phyloP scores from a whole-genome alignment of 2,113 vertebrate species.

The Pelodiscus sinensis region DNA sequence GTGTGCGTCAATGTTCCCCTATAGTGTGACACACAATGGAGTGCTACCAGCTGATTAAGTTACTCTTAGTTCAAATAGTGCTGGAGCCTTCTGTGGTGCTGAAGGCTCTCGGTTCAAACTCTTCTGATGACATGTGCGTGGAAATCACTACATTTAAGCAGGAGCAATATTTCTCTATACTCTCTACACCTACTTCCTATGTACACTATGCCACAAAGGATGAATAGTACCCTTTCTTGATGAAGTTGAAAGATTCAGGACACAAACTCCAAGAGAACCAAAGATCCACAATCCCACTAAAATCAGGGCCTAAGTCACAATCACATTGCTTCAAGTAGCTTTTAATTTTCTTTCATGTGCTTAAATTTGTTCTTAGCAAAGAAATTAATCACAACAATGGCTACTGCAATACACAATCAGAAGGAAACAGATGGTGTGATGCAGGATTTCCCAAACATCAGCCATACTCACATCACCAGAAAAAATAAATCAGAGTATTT shows the following conservation, averaged over 20 bases:
- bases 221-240: background rate
- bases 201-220: background rate
- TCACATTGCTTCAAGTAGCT: constrained; percentile 15
- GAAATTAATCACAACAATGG: constrained; percentile 69
- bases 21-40: background rate
- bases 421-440: constrained; percentile 74
- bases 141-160: background rate
- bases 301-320: constrained; percentile 51
- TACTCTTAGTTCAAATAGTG: rapidly evolving
- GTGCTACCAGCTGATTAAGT: background rate
- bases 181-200: background rate
- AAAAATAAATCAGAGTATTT: constrained; percentile 57
- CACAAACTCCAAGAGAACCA: constrained; percentile 42
- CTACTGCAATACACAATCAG: constrained; percentile 20
- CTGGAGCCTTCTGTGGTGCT: rapidly evolving
- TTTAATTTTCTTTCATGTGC: constrained; percentile 64
- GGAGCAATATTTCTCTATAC: background rate
- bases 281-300: constrained; percentile 39
- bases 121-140: background rate
- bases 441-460: constrained; percentile 56
- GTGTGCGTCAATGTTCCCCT: background rate
- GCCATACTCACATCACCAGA: constrained; percentile 49
- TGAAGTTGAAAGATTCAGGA: background rate
- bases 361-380: constrained; percentile 66
- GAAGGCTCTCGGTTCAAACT: background rate